Base-by-base conservation (phyloP, 2,113 vertebrate species). In the Tauraco erythrolophus region DNA sequence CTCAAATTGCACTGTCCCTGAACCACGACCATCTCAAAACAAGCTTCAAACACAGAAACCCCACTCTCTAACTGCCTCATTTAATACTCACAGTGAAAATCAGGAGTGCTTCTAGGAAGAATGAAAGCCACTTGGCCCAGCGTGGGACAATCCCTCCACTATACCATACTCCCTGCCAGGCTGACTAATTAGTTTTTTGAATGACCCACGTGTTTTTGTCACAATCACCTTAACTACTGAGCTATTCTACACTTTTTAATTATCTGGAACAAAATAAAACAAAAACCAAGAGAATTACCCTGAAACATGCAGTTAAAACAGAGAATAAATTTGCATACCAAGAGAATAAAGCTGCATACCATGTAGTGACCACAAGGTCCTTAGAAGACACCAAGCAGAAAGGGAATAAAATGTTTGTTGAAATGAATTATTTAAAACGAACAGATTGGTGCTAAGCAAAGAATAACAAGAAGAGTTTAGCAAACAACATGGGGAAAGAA, bases 221-320 rank as follows among this genome's bases (percentile, higher is more conserved):
- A 91, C 84, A 69, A 57, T 35, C 2, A 80, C 71, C 33, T 35
- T 51, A 88, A 57, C 56, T 70, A n/a, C 72, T 57, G 33, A 82
- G 41, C 46, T 62, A 18, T 37, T 85, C 69, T 16, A 75, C 19
- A 10, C 30, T 82, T 78, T 30, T 85, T 85, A 85, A 96, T 84
- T 88, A 91, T 57, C 93, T 87, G 71, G 53, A 86, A 89, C 54
- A 53, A 94, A 86, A 81, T 39, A 65, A 66, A 92, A 69, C 64
- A 68, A 90, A 96, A 53, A 1, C 13, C 53, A 60, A 74, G 66
- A n/a, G 31, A 65, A 70, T 23, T 43, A 51, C 27, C 16, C 41
- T 71, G 53, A 84, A 92, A 88, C 33, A 25, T 4, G 4, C 13
- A n/a, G 48, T 48, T 39, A 83, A 86, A 89, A 19, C 7, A 45